Base-by-base conservation (phyloP, 2,113 vertebrate species). In the Tamias sibiricus region DNA sequence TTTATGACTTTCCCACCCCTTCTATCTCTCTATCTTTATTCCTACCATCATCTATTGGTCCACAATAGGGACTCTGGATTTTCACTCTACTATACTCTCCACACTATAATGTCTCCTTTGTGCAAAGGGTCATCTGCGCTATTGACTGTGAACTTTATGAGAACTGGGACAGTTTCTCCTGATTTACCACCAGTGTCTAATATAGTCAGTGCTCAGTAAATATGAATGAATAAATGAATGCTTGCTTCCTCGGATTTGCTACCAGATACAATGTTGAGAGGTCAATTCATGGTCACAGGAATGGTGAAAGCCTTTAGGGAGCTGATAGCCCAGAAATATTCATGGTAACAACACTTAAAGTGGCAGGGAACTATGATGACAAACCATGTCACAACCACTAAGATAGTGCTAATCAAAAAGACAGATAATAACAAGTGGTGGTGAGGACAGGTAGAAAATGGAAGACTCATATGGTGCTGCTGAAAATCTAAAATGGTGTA, bases 241-340 rank as follows among this genome's bases (percentile, higher is more conserved):
- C 1, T 94, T 97, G 88, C 77, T 88, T 97, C 71, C 20, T 95
- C 24, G 85, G 17, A 80, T 89, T 88, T 94, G 22, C 79, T 91
- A 44, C 26, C 40, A 82, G n/a, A 71, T 28, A 82, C 1, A 92
- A 81, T 72, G 57, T 6, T 6, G 66, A 92, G 28, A 92, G 13
- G 47, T 74, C n/a, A 47, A 95, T 35, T 94, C 26, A 89, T 42
- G n/a, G 77, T 2, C 69, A 42, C 40, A 72, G 47, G 37, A 24
- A 85, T 79, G 40, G 47, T 35, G 77, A 91, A 87, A 88, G 1
- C 35, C 24, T 72, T 83, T 66, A 49, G 19, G 37, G 69, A 13
- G 11, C 19, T 62, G 9, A 93, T 71, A 37, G 26, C 32, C 59
- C 37, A 90, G 52, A 42, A 54, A 72, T 91, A 49, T 90, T 82